Evolutionary conservation across 2,113 vertebrate genomes (phyloP).

Genomic region (Podarcis cretensis): DNA sequence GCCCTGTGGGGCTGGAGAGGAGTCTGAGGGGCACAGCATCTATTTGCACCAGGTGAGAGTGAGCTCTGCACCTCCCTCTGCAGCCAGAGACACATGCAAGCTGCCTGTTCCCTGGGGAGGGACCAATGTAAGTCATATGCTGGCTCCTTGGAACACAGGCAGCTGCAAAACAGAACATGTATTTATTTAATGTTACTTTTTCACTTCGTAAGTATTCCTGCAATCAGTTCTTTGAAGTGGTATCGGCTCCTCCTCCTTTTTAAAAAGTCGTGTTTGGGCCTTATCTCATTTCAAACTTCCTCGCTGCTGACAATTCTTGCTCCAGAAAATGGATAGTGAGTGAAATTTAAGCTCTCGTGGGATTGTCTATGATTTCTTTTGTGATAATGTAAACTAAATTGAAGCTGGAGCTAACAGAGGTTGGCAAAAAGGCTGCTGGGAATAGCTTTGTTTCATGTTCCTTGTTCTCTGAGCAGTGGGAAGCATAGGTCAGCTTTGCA

Average conservation of each 20-base stretch:
- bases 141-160: neutral
- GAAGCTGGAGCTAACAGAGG: neutral
- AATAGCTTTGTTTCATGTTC: neutral
- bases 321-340: neutral
- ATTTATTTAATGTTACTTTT: neutral
- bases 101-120: too few species aligned
- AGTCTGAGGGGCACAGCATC: neutral
- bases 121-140: neutral
- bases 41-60: too few species aligned
- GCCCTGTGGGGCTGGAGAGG: neutral
- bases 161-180: neutral
- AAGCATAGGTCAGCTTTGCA: neutral
- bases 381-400: neutral
- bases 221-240: neutral
- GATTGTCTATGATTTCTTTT: neutral
- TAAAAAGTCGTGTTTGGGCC: neutral
- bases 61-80: neutral
- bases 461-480: neutral
- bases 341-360: neutral
- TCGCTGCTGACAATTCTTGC: neutral
- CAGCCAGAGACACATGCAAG: too few species aligned
- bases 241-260: neutral
- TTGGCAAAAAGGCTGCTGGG: neutral
- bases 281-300: neutral
- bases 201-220: neutral